Evolutionary conservation across 2,113 vertebrate genomes (phyloP).

Genomic region (Odocoileus virginianus): DNA sequence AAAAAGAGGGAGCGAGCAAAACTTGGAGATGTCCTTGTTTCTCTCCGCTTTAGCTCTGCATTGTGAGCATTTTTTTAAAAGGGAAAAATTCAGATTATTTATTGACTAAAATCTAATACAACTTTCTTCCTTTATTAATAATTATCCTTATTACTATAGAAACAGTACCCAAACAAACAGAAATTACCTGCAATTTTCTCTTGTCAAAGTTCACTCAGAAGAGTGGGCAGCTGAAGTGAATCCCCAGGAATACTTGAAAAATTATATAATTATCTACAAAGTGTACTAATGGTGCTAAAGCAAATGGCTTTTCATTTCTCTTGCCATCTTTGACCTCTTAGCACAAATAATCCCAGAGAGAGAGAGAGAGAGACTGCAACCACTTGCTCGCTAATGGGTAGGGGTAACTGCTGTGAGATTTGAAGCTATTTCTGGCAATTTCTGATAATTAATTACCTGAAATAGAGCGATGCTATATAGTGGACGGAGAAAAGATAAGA

Average conservation of each 20-base stretch:
- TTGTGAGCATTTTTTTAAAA: neutral
- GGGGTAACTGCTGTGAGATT: slow-evolving; percentile 50
- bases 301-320: slow-evolving; percentile 48
- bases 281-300: slow-evolving; percentile 36
- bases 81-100: slow-evolving; percentile 20
- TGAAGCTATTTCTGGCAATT: slow-evolving; percentile 52
- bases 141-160: slow-evolving; percentile 76
- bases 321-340: slow-evolving; percentile 51
- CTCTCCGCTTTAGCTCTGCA: neutral
- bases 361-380: slow-evolving; percentile 22
- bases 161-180: slow-evolving; percentile 67
- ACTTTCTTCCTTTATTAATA: slow-evolving; percentile 73
- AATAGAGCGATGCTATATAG: neutral
- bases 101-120: slow-evolving; percentile 61
- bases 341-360: slow-evolving; percentile 32
- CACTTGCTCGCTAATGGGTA: slow-evolving; percentile 41
- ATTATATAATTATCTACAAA: slow-evolving; percentile 68
- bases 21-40: neutral
- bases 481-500: neutral
- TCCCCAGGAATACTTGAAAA: slow-evolving; percentile 60
- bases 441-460: slow-evolving; percentile 57
- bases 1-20: neutral
- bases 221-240: slow-evolving; percentile 52
- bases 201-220: slow-evolving; percentile 56
- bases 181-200: slow-evolving; percentile 66